Evolutionary conservation across 2,113 vertebrate species (phyloP).

Genomic region (Apodemus sylvaticus): DNA sequence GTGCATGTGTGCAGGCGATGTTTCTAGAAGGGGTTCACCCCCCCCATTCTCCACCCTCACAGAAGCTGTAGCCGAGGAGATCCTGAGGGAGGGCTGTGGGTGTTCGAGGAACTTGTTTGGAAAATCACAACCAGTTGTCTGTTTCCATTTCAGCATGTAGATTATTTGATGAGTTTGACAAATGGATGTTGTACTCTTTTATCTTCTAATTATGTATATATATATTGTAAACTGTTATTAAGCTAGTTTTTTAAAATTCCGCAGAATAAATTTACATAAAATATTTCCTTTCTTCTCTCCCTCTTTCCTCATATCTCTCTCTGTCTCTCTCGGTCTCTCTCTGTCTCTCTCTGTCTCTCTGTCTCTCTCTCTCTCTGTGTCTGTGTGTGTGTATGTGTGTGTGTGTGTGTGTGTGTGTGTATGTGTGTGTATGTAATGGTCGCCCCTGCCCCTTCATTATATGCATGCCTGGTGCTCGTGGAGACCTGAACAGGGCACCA

Average conservation of each 20-base stretch:
- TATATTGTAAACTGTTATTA: neutral
- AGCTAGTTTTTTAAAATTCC: conserved; percentile 22
- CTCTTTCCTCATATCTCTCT: no score
- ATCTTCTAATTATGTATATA: neutral
- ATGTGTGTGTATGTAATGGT: neutral
- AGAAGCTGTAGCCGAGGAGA: neutral
- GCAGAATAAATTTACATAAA: conserved; percentile 7
- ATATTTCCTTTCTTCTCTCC: neutral
- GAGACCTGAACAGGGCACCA: neutral
- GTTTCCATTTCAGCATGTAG: neutral
- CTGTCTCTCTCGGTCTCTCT: no score
- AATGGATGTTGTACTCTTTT: neutral
- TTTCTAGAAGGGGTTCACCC: neutral
- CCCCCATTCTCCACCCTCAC: no score
- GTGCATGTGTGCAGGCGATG: no score
- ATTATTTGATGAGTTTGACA: conserved; percentile 39
- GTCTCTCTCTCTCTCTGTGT: no score
- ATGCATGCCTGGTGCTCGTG: neutral
- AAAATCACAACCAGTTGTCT: neutral
- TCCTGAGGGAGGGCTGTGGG: neutral
- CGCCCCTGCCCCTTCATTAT: fast-evolving
- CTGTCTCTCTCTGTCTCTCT: no score
- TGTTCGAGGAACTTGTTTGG: neutral
- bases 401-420: neutral
- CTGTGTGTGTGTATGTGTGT: neutral